Conservation (phyloP, 2,888 invertebrate genomes). For the Ceraclea dissimilis region DNA sequence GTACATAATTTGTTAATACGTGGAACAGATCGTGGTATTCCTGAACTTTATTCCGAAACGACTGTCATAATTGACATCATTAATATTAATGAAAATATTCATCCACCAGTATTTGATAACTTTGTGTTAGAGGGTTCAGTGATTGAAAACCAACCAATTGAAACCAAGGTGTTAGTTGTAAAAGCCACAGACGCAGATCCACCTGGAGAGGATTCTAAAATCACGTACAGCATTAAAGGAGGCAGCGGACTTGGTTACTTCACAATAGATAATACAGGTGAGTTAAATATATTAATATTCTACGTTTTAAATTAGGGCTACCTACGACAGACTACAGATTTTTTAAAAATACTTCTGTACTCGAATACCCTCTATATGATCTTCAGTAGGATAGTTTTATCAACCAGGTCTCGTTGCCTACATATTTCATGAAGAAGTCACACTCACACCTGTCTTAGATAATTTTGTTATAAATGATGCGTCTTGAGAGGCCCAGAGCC, state of each 20-base stretch:
- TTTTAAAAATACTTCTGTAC: background rate
- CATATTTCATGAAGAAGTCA: too few relatives aligned
- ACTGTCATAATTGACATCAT: slow-evolving; percentile 78
- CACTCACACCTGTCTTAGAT: too few relatives aligned
- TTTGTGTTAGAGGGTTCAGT: slow-evolving; percentile 70
- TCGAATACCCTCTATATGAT: background rate
- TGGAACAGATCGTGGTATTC: slow-evolving; percentile 80
- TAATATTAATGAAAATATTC: slow-evolving; percentile 90
- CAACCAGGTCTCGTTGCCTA: too few relatives aligned
- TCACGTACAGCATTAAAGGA: slow-evolving; percentile 79
- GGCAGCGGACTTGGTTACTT: slow-evolving; percentile 91
- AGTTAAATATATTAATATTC: slow-evolving; percentile 30
- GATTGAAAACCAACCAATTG: slow-evolving; percentile 71
- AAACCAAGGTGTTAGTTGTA: slow-evolving; percentile 69
- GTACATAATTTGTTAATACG: slow-evolving; percentile 80
- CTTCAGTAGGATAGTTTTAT: too few relatives aligned
- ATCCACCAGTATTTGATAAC: slow-evolving; percentile 75
- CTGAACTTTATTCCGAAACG: slow-evolving; percentile 71
- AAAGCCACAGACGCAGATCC: slow-evolving; percentile 75
- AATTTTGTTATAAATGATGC: too few relatives aligned
- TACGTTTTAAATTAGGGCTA: background rate
- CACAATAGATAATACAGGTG: slow-evolving; percentile 83
- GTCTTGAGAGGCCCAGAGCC: too few relatives aligned
- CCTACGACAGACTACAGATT: background rate
- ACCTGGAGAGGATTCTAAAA: slow-evolving; percentile 69